Percentiles rank a stretch among this genome's conserved stretches.
These are phyloP conservation scores for Chromobotia macracanthus DNA, from an alignment of 2,797 vertebrate species.

Conservation along the genomic window DNA sequence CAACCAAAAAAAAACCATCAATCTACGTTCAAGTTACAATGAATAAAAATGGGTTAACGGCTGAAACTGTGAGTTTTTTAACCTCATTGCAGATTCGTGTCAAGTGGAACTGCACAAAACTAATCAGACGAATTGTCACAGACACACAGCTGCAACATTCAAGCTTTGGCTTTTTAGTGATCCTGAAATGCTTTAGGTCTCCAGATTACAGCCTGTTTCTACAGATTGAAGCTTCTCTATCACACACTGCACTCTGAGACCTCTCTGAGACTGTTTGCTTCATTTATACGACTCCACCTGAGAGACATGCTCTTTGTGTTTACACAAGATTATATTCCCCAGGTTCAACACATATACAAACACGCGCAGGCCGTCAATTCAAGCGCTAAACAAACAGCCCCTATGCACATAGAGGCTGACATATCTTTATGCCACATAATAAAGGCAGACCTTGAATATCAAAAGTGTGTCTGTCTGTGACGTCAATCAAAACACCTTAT, in stretches of 20 bases:
- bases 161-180: conserved; percentile 27
- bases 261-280: conserved; percentile 48
- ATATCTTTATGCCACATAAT: conserved; percentile 67
- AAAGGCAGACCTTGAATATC: conserved; percentile 57
- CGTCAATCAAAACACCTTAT: conserved; percentile 56
- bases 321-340: conserved; percentile 73
- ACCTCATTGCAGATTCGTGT: neutral
- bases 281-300: conserved; percentile 72
- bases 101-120: neutral
- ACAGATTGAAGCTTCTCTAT: conserved; percentile 24
- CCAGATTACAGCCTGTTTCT: conserved; percentile 39
- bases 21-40: no score
- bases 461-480: conserved; percentile 56
- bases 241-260: conserved; percentile 45
- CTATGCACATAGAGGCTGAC: conserved; percentile 63
- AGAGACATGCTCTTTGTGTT: conserved; percentile 68
- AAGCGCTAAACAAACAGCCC: conserved; percentile 57
- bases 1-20: no score
- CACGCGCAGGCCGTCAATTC: conserved; percentile 48
- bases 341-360: conserved; percentile 59
- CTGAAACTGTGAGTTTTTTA: no score
- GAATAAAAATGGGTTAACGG: no score
- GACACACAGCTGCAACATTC: conserved; percentile 4
- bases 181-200: conserved; percentile 18
- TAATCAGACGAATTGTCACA: neutral